phyloP scores from a whole-genome alignment of 2,888 invertebrate species.

The Alloscopus bannaensis region DNA sequence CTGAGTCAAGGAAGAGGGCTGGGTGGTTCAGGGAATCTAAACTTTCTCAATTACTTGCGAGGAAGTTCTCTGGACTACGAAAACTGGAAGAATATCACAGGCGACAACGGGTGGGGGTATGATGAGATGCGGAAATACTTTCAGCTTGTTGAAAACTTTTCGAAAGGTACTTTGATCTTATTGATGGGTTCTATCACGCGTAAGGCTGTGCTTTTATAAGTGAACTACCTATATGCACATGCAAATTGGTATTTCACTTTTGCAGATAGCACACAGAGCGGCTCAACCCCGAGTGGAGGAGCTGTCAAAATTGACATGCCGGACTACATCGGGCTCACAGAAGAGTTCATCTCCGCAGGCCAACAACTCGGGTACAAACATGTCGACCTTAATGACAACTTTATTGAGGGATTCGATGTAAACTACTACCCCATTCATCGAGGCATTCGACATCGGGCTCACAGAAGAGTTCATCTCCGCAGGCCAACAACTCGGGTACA shows the following conservation, averaged over 20 bases:
- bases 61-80: constrained; percentile 57
- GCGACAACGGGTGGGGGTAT: constrained; percentile 53
- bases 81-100: constrained; percentile 54
- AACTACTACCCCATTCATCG: constrained; percentile 61
- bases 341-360: constrained; percentile 67
- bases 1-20: constrained; percentile 50
- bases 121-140: constrained; percentile 45
- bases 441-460: constrained; percentile 66
- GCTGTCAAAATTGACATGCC: constrained; percentile 60
- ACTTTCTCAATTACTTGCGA: constrained; percentile 54
- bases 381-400: constrained; percentile 65
- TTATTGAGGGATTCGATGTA: constrained; percentile 68
- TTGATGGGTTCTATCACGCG: no score
- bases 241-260: neutral
- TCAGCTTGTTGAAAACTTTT: constrained; percentile 46
- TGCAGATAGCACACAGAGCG: constrained; percentile 25
- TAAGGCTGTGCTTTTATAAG: neutral
- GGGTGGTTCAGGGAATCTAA: constrained; percentile 57
- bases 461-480: constrained; percentile 67
- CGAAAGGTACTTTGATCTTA: constrained; percentile 14
- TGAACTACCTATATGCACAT: neutral
- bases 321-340: constrained; percentile 43
- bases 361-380: constrained; percentile 63
- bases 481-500: constrained; percentile 62
- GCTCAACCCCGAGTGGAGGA: constrained; percentile 29